Base-by-base conservation (phyloP, 1,140 invertebrate species). In the Lucilia cuprina region DNA sequence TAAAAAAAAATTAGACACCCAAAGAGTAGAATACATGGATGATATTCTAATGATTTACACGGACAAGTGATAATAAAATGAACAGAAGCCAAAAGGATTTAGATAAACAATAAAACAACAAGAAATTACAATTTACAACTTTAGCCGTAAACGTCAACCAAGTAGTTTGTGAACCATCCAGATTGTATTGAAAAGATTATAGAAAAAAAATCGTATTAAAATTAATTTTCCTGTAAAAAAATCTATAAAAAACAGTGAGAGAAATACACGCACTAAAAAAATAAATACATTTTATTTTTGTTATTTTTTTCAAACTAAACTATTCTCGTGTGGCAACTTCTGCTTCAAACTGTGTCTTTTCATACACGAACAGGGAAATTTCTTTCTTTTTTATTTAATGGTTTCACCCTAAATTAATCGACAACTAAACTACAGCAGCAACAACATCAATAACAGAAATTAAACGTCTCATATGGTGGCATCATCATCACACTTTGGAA, bases 51-150 rank as follows among this genome's bases (percentile, higher is more conserved):
- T 41, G 30, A 77, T 34, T 34, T 77, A 77, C 74, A 77, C 35
- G 74, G 17, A 55, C 50, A 77, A 49, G 41, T 80, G 77, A 80
- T 80, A 49, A 80, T 80, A 80, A 80, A 80, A 80, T 80, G 82
- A 83, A 83, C 82, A 83, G 82, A 70, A 83, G 82, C 82, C 82
- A 83, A 83, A 83, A 83, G 82, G 82, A 83, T 83, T 35, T 35
- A 83, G 50, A 83, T 74, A 83, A 65, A 83, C 50, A 83, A 83
- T 30, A 30, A 65, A 83, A 70, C 80, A 25, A 82, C 19, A 30
- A 30, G 25, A 30, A 30, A 30, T 30, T 30, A 30, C 25, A 60
- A 60, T 60, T 60, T 60, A 60, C 55, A 60, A 60, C 55, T n/a
- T n/a, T 0, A 30, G 30, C 82, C 55, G 50, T 83, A 83, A 83